phyloP scores from a whole-genome alignment of 64 coral and sea anemone genomes.

The Catalaphyllia jardinei region DNA sequence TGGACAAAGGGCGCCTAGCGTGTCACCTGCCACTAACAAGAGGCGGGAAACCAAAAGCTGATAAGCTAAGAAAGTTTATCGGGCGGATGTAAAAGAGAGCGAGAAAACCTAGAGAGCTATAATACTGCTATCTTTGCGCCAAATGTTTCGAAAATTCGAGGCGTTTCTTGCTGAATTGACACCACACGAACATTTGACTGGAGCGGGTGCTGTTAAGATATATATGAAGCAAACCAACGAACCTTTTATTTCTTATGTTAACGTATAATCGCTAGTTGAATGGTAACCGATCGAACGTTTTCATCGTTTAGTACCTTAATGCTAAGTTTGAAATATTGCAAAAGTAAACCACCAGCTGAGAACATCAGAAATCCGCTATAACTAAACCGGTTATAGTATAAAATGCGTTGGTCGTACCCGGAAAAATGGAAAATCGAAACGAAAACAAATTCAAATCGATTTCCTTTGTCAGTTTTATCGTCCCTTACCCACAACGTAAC shows the following conservation, averaged over 20 bases:
- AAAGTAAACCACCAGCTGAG: too few species aligned
- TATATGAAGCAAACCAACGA: neutral
- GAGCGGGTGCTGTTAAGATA: neutral
- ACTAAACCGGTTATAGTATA: too few species aligned
- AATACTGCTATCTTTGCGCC: too few species aligned
- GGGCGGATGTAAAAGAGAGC: too few species aligned
- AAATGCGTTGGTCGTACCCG: too few species aligned
- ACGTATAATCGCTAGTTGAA: too few species aligned
- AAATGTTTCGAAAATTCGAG: too few species aligned
- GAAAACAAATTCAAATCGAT: neutral
- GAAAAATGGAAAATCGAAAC: neutral
- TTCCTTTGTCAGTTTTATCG: neutral
- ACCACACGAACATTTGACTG: too few species aligned
- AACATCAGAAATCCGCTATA: too few species aligned
- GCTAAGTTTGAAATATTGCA: neutral
- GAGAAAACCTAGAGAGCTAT: too few species aligned
- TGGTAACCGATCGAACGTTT: too few species aligned
- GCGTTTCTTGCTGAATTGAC: too few species aligned
- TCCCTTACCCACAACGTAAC: slow-evolving; percentile 19
- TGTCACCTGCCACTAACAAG: slow-evolving; percentile 33
- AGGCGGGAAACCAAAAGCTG: neutral
- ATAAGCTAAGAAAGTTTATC: neutral
- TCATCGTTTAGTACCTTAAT: neutral
- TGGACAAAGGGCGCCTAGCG: neutral
- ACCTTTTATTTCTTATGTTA: neutral